Evolutionary conservation across 2,888 invertebrate genomes (phyloP).

Genomic region (Drepana falcataria): DNA sequence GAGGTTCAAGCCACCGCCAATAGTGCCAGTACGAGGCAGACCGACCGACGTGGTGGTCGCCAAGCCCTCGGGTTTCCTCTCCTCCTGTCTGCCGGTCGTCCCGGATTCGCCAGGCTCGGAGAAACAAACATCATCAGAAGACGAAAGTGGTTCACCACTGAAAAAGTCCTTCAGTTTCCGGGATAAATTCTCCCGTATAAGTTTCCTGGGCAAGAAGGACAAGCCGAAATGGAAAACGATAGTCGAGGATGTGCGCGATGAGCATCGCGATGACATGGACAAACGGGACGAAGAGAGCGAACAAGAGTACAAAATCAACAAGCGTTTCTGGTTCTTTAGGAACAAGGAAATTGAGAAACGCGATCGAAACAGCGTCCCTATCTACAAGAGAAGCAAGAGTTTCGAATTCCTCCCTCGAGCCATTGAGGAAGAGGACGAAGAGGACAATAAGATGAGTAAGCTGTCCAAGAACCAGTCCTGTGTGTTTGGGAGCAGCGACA

Average conservation of each 20-base stretch:
- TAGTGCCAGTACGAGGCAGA: slow-evolving; percentile 48
- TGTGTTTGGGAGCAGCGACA: slow-evolving; percentile 52
- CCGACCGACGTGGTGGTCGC: slow-evolving; percentile 58
- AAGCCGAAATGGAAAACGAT: slow-evolving; percentile 50
- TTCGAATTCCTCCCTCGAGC: slow-evolving; percentile 68
- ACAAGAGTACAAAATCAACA: slow-evolving; percentile 50
- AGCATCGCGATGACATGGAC: slow-evolving; percentile 11
- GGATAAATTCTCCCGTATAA: slow-evolving; percentile 58
- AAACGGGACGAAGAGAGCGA: slow-evolving; percentile 32
- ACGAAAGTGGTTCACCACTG: slow-evolving; percentile 48
- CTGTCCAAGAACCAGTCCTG: slow-evolving; percentile 44
- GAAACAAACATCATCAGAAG: slow-evolving; percentile 38
- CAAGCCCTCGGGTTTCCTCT: slow-evolving; percentile 64
- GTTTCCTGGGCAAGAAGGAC: slow-evolving; percentile 54
- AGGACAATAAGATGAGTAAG: slow-evolving; percentile 19
- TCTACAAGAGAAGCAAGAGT: slow-evolving; percentile 65
- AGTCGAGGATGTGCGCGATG: slow-evolving; percentile 39
- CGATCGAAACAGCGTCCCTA: slow-evolving; percentile 33
- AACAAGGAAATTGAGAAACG: slow-evolving; percentile 52
- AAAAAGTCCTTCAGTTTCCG: slow-evolving; percentile 70
- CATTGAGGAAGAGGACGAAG: slow-evolving; percentile 42
- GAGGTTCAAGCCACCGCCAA: slow-evolving; percentile 53
- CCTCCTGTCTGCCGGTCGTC: slow-evolving; percentile 53
- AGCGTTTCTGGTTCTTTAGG: slow-evolving; percentile 66
- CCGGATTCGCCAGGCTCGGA: slow-evolving; percentile 49